Evolutionary conservation across 92 coral and sea anemone species (phyloP).

Genomic region (Pocillopora grandis): DNA sequence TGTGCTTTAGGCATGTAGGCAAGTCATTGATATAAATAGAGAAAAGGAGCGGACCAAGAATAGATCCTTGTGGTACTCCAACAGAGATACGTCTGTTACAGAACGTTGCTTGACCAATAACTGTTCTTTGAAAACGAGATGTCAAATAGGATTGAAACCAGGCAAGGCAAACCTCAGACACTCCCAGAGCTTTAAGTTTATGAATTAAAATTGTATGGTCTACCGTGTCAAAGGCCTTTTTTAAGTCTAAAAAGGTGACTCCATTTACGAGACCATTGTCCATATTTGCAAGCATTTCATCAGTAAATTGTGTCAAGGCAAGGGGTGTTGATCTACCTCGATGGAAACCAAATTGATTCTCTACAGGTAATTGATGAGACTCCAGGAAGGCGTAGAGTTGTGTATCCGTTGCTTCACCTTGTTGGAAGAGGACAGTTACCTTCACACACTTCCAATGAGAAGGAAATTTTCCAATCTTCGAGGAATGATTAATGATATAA

Average conservation of each 20-base stretch:
- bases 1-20: too few species aligned
- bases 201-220: slow-evolving; percentile 1
- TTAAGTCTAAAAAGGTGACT: background rate
- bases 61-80: too few species aligned
- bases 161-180: too few species aligned
- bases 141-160: too few species aligned
- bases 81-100: too few species aligned
- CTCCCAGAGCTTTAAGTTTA: slow-evolving; percentile 10
- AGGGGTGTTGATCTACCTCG: slow-evolving; percentile 55
- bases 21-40: too few species aligned
- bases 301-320: slow-evolving; percentile 57
- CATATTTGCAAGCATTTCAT: slow-evolving; percentile 49
- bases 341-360: slow-evolving; percentile 58
- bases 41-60: too few species aligned
- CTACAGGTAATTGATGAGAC: slow-evolving; percentile 29
- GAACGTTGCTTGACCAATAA: too few species aligned
- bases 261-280: slow-evolving; percentile 50
- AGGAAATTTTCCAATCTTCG: slow-evolving; percentile 19
- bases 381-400: slow-evolving; percentile 37
- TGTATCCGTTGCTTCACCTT: slow-evolving; percentile 16
- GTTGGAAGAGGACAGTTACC: slow-evolving; percentile 32
- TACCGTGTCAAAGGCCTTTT: too few species aligned
- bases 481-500: slow-evolving; percentile 13
- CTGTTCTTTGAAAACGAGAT: too few species aligned
- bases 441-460: slow-evolving; percentile 27